Percentiles rank a stretch among this genome's conserved stretches.
Evolutionary conservation across 1,140 invertebrate genomes (phyloP).

Genomic region (Aporrectodea caliginosa): DNA sequence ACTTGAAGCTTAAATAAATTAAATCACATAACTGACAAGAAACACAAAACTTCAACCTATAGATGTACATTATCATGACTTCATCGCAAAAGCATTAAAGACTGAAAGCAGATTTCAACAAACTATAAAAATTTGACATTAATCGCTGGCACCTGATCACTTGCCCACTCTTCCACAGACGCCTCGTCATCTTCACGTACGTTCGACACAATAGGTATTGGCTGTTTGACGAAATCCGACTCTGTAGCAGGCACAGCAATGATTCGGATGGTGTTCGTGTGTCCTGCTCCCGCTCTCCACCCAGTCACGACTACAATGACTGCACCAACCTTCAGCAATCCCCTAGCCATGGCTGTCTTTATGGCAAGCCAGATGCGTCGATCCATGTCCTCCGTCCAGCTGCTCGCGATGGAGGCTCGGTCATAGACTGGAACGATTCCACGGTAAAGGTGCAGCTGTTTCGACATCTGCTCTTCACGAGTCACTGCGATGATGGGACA

Average conservation of each 20-base stretch:
- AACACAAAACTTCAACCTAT: no score
- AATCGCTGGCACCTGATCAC: no score
- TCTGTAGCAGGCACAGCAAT: slow-evolving; percentile 76
- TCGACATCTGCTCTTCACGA: slow-evolving; percentile 70
- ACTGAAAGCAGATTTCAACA: no score
- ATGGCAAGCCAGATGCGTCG: slow-evolving; percentile 82
- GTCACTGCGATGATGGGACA: slow-evolving; percentile 97
- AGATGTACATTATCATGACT: no score
- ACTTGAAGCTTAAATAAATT: no score
- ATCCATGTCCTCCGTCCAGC: slow-evolving; percentile 95
- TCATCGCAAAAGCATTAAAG: no score
- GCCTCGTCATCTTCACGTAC: no score
- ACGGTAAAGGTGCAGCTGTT: slow-evolving; percentile 89
- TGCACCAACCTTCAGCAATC: slow-evolving; percentile 70
- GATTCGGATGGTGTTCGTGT: slow-evolving; percentile 93
- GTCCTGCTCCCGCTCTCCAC: slow-evolving; percentile 87
- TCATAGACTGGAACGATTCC: slow-evolving; percentile 90
- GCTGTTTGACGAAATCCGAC: no score
- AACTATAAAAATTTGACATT: no score
- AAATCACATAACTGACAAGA: no score
- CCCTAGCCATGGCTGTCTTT: slow-evolving; percentile 77
- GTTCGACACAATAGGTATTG: no score
- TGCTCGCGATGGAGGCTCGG: slow-evolving; percentile 70
- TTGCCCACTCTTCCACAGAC: no score
- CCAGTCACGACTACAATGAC: slow-evolving; percentile 89